Conservation (phyloP, 2,113 vertebrate species). For the Brevimyrus niger region DNA sequence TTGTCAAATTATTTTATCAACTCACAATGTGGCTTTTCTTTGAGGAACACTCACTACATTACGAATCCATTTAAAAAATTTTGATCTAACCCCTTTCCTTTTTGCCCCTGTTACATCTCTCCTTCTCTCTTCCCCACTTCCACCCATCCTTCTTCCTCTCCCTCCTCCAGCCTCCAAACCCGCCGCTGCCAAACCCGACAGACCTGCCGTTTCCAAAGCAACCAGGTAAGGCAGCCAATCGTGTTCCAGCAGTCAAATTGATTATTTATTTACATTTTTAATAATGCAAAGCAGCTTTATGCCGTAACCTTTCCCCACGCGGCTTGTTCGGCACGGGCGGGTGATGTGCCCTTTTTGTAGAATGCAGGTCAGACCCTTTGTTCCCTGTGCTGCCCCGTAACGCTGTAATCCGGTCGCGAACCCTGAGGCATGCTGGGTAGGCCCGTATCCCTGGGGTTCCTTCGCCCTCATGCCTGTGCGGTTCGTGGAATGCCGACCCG, state of each 20-base stretch:
- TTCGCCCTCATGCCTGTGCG: neutral
- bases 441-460: neutral
- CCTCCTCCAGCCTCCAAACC: constrained; percentile 43
- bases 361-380: neutral
- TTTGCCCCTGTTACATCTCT: neutral
- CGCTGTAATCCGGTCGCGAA: neutral
- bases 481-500: neutral
- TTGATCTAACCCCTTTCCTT: neutral
- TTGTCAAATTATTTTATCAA: neutral
- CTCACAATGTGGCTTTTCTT: neutral
- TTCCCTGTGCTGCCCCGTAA: neutral
- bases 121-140: neutral
- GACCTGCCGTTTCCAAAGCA: constrained; percentile 54
- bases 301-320: neutral
- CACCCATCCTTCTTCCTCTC: neutral
- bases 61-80: neutral
- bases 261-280: neutral
- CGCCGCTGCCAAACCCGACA: constrained; percentile 46
- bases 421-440: neutral
- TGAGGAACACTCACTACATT: neutral
- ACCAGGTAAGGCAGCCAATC: constrained; percentile 52
- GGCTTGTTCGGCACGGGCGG: neutral
- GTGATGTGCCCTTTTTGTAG: neutral
- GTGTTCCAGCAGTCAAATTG: neutral
- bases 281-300: constrained; percentile 3